Base-by-base conservation (phyloP, 2,888 invertebrate genomes). In the Pseudococcus jackbeardsleyi region DNA sequence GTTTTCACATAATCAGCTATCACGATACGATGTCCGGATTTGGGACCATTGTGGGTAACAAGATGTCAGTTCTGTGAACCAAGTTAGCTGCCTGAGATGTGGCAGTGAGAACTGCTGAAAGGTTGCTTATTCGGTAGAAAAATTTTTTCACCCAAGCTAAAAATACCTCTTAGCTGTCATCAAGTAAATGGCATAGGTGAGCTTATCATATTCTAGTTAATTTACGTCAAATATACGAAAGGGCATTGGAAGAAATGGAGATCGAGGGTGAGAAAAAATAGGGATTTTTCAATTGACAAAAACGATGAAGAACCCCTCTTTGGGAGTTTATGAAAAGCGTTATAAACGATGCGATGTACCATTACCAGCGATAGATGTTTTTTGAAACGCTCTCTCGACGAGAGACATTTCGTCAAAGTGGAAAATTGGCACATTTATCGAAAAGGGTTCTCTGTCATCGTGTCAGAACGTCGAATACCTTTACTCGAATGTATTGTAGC, bases 301-400 rank as follows among this genome's bases (percentile, higher is more conserved):
- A 72, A 33, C n/a, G 42, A n/a, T 72, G 39, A 46, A 42, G n/a
- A 42, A 42, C 26, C 17, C 17, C 77, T 79, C n/a, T 15, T 19
- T 79, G 19, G n/a, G n/a, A 42, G 42, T 33, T 33, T 42, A 42
- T 79, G 42, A 79, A 79, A 79, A 42, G 79, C 26, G 46, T 42
- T 42, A 42, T 79, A 79, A 79, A 79, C 79, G 79, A 79, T 79
- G 79, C n/a, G 79, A 79, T 79, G 79, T 42, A 79, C 68, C 79
- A 79, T 46, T 79, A 42, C 33, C 39, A 72, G 59, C 19, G 33
- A 12, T 12, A 4, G 42, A n/a, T 42, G 17, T 79, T 33, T 79
- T 79, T 42, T 79, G 11, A 79, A 79, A 79, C n/a, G 42, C 79
- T 26, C 12, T 26, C 68, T 33, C 26, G 26, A 33, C 26, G 26